Evolutionary conservation across 2,888 invertebrate species (phyloP).

Genomic region (Hirtodrosophila confusa): DNA sequence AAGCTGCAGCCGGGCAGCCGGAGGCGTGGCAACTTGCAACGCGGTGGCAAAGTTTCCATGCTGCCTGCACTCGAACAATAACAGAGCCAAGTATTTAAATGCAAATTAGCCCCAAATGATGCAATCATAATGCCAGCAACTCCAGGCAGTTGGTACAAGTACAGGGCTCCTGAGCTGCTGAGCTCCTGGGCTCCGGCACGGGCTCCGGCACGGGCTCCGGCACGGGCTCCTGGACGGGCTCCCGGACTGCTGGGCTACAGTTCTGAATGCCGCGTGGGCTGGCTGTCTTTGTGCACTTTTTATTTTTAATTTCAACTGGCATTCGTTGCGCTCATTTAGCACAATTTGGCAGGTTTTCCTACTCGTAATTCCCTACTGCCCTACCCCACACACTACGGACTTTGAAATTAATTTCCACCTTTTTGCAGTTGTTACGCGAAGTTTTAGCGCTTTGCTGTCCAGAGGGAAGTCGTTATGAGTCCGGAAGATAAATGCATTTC

Average conservation of each 20-base stretch:
- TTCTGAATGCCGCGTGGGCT: not conserved
- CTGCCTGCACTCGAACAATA: slow-evolving; percentile 75
- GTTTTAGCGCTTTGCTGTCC: slow-evolving; percentile 34
- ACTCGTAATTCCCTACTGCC: slow-evolving; percentile 31
- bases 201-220: not conserved
- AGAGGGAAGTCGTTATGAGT: slow-evolving; percentile 49
- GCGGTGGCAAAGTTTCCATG: slow-evolving; percentile 51
- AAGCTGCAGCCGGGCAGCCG: slow-evolving; percentile 25
- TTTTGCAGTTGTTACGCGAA: slow-evolving; percentile 51
- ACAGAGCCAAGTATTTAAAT: slow-evolving; percentile 77
- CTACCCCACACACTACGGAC: slow-evolving; percentile 4
- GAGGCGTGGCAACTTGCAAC: slow-evolving; percentile 20
- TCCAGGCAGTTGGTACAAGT: slow-evolving; percentile 37
- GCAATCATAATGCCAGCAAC: slow-evolving; percentile 75
- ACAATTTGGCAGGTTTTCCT: slow-evolving; percentile 74
- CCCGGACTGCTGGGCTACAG: not conserved
- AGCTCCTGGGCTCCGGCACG: not conserved
- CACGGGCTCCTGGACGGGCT: not conserved
- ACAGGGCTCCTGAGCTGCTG: not conserved
- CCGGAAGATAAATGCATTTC: slow-evolving; percentile 78
- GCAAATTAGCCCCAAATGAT: slow-evolving; percentile 80
- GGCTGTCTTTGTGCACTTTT: slow-evolving; percentile 29
- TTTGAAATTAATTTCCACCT: slow-evolving; percentile 75
- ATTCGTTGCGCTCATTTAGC: slow-evolving; percentile 67
- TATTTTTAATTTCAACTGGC: slow-evolving; percentile 69